Evolutionary conservation across 2,113 vertebrate species (phyloP), one percentile per base, ranked within the genome.

Genomic region (Pterocles orientalis): DNA sequence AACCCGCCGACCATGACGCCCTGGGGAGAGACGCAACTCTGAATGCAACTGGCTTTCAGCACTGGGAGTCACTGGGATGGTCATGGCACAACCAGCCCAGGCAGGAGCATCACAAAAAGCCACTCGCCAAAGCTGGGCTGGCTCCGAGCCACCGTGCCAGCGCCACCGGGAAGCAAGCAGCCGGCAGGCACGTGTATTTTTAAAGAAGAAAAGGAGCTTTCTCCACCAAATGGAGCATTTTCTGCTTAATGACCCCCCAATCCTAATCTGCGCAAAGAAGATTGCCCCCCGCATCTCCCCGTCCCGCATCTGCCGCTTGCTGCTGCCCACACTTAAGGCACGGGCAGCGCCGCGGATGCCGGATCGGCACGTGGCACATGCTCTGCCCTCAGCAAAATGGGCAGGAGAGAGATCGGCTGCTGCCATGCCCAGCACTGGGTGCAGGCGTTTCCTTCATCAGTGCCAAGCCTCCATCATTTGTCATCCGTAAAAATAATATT

Each of bases 401-500:
- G 82, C 73, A 82, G 92, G 88, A 86, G 86, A 76, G 96, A 92
- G 57, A 64, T 7, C 33, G 12, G 88, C 77, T 41, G 39, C 57
- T 33, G 92, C 33, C 64, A 91, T 96, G 94, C 25, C 77, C 66
- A 11, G 84, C 18, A 20, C 72, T 5, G 61, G 93, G 91, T 48
- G 64, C 86, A 86, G 72, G 60, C 43, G 6, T 68, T 61, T 73
- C 79, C 90, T 96, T 57, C 65, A 21, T 79, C 97, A 92, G 95
- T 62, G 5, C 76, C 28, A 18, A 93, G 78, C 89, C 96, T 96
- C 96, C 91, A 94, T 95, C 86, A 86, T 92, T 93, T 96, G 93
- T 92, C 96, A 97, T 92, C 96, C 93, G 93, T 88, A 84, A 95
- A 92, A 91, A 96, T 90, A 89, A 95, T 85, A 65, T 64, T 89